phyloP scores from a whole-genome alignment of 2,113 vertebrate genomes.

The Peromyscus maniculatus region DNA sequence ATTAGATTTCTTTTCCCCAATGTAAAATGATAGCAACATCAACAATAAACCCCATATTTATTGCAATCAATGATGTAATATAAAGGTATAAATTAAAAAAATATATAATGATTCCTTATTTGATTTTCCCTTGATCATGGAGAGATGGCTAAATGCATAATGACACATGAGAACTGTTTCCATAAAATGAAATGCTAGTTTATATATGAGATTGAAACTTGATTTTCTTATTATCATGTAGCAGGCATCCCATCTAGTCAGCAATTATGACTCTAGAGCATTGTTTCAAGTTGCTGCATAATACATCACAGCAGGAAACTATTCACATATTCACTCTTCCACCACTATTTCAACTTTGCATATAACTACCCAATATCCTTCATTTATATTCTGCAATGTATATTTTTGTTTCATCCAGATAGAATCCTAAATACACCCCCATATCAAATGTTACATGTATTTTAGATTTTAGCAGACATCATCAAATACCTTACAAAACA shows the following conservation, averaged over 20 bases:
- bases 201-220: constrained; percentile 38
- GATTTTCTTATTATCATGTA: constrained; percentile 30
- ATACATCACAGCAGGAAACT: neutral
- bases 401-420: constrained; percentile 15
- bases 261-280: neutral
- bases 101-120: neutral
- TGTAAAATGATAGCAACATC: neutral
- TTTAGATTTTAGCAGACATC: constrained; percentile 16
- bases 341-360: neutral
- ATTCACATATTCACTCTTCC: neutral
- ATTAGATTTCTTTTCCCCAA: neutral
- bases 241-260: neutral
- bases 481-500: neutral
- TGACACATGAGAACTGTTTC: neutral
- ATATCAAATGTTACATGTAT: neutral
- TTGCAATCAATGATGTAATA: neutral
- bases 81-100: neutral
- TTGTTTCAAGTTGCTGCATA: constrained; percentile 23
- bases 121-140: neutral
- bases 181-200: neutral
- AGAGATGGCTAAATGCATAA: neutral
- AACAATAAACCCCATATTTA: neutral
- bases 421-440: neutral
- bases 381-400: neutral
- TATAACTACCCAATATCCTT: neutral